Conservation (phyloP, 2,113 vertebrate species). For the Sakesphorus luctuosus region DNA sequence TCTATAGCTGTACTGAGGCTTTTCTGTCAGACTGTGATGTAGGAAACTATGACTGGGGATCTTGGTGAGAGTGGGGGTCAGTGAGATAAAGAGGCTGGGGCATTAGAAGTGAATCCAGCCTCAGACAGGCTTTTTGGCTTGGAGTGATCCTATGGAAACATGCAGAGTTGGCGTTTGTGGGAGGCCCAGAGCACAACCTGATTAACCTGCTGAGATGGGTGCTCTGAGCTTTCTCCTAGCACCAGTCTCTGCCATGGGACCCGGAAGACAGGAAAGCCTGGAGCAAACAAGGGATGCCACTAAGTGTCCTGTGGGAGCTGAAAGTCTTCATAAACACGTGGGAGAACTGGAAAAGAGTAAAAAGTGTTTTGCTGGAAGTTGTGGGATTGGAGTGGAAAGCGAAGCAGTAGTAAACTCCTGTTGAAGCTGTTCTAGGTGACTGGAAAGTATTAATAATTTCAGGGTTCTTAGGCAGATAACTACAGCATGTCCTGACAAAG, state of each 20-base stretch:
- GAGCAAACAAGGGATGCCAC: neutral
- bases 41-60: neutral
- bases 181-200: neutral
- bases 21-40: neutral
- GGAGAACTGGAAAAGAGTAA: neutral
- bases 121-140: neutral
- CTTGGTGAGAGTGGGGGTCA: neutral
- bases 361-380: neutral
- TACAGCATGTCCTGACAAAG: neutral
- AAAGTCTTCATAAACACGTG: neutral
- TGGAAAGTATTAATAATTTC: neutral
- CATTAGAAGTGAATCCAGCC: neutral
- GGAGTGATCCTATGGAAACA: neutral
- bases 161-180: rapidly evolving
- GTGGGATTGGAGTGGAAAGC: neutral
- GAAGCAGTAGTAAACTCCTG: neutral
- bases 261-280: neutral
- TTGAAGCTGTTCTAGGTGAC: neutral
- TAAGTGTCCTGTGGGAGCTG: neutral
- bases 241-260: neutral
- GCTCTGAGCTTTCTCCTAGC: neutral
- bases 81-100: neutral
- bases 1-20: neutral
- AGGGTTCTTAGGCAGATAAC: neutral
- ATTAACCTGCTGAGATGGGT: neutral